Percentiles rank a stretch among this genome's conserved stretches.
Evolutionary conservation across 2,113 vertebrate genomes (phyloP).

Genomic region (Eurypyga helias): DNA sequence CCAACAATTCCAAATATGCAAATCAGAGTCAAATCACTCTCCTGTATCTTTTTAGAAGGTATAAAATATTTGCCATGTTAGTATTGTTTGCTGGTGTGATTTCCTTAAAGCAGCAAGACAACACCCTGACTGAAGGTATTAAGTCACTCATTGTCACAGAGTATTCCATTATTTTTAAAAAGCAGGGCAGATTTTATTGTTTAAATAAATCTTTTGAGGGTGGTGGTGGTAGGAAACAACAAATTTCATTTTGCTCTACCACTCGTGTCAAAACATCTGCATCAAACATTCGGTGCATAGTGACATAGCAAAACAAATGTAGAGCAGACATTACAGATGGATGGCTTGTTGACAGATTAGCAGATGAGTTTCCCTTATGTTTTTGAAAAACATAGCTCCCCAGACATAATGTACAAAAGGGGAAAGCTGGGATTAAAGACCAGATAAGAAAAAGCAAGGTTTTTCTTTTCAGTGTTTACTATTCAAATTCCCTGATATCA

Average conservation of each 20-base stretch:
- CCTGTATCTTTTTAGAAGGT: background rate
- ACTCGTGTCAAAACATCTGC: slow-evolving; percentile 48
- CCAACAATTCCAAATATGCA: background rate
- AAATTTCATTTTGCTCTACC: slow-evolving; percentile 27
- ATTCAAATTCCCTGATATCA: background rate
- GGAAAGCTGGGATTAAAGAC: slow-evolving; percentile 36
- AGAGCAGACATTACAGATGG: slow-evolving; percentile 31
- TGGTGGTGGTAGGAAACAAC: background rate
- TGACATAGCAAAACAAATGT: slow-evolving; percentile 53
- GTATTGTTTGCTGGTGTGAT: background rate
- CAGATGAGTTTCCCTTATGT: slow-evolving; percentile 47
- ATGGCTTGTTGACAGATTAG: slow-evolving; percentile 59
- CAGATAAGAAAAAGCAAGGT: slow-evolving; percentile 23
- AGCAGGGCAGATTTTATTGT: background rate
- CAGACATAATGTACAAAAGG: background rate
- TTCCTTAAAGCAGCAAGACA: background rate
- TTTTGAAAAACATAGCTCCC: slow-evolving; percentile 51
- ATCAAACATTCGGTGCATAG: background rate
- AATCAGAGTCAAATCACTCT: background rate
- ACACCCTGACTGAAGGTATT: background rate
- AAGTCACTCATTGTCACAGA: rapidly evolving
- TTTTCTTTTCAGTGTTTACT: slow-evolving; percentile 42
- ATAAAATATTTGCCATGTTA: background rate
- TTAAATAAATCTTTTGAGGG: slow-evolving; percentile 27
- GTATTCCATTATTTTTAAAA: background rate